Evolutionary conservation across 1,140 invertebrate species (phyloP).

Genomic region (Halictus rubicundus): DNA sequence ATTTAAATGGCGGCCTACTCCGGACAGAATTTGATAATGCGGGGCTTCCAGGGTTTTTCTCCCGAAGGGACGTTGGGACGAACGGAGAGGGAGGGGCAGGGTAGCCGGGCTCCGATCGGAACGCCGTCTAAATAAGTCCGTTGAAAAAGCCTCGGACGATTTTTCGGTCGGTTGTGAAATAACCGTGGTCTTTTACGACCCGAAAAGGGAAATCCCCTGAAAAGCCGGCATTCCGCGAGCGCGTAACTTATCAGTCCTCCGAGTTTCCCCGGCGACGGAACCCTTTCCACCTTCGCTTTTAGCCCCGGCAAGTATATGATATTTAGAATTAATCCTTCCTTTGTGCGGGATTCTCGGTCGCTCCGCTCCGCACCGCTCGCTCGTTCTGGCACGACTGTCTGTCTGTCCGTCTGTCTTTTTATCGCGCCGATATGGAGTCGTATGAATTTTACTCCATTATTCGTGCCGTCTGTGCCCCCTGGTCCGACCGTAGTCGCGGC

Average conservation of each 20-base stretch:
- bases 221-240: constrained; percentile 48
- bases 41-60: not conserved
- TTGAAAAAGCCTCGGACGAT: constrained; percentile 15
- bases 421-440: constrained; percentile 78
- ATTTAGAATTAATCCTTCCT: constrained; percentile 81
- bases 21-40: not conserved
- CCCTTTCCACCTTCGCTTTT: constrained; percentile 68
- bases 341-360: constrained; percentile 67
- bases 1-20: not conserved
- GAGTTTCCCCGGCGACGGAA: constrained; percentile 46
- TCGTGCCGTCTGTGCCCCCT: constrained; percentile 56
- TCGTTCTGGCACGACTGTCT: constrained; percentile 44
- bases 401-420: constrained; percentile 77
- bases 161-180: constrained; percentile 40
- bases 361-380: constrained; percentile 11
- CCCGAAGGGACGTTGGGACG: not conserved
- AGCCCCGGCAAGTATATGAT: constrained; percentile 72
- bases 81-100: not conserved
- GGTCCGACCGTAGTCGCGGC: constrained; percentile 28
- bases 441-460: constrained; percentile 79
- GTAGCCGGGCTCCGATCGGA: not conserved
- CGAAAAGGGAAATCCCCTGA: constrained; percentile 46
- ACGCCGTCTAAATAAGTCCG: not conserved
- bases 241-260: constrained; percentile 66
- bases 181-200: constrained; percentile 31